Evolutionary conservation across 2,888 invertebrate genomes (phyloP).

Genomic region (Gonocerus acuteangulatus): DNA sequence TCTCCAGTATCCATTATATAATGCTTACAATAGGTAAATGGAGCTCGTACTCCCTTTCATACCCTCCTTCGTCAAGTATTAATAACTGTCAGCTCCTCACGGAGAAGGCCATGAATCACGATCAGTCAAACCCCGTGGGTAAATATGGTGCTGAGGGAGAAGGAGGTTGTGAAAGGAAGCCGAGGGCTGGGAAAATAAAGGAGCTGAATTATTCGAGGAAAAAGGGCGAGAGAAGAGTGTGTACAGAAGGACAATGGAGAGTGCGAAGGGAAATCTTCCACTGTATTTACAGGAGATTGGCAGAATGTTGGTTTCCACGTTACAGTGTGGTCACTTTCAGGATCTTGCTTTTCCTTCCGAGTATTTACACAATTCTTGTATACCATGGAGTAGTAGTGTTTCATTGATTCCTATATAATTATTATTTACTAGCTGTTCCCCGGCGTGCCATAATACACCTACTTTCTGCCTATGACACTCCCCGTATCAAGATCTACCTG

Average conservation of each 20-base stretch:
- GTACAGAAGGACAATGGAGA: conserved; percentile 15
- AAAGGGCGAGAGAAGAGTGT: not conserved
- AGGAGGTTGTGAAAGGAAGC: not conserved
- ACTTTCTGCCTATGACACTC: no score
- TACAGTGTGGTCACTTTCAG: no score
- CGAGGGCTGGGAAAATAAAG: conserved; percentile 3
- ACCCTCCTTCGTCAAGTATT: conserved; percentile 7
- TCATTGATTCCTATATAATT: no score
- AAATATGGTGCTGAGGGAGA: not conserved
- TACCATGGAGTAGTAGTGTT: no score
- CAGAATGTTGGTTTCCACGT: no score
- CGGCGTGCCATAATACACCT: no score
- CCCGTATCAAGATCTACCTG: no score
- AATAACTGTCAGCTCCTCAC: conserved; percentile 10
- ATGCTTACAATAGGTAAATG: conserved; percentile 16
- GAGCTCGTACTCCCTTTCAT: conserved; percentile 16
- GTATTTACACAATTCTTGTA: no score
- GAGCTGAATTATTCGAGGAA: conserved; percentile 3
- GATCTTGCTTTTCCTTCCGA: no score
- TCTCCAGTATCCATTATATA: not conserved
- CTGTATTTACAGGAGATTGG: conserved; percentile 10
- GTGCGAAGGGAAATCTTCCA: conserved; percentile 7
- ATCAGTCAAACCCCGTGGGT: conserved; percentile 11
- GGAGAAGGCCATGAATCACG: conserved; percentile 9
- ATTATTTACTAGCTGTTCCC: no score